These are phyloP conservation scores for Clavelina lepadiformis DNA, from an alignment of 23 tunicate species.

Conservation along the genomic window DNA sequence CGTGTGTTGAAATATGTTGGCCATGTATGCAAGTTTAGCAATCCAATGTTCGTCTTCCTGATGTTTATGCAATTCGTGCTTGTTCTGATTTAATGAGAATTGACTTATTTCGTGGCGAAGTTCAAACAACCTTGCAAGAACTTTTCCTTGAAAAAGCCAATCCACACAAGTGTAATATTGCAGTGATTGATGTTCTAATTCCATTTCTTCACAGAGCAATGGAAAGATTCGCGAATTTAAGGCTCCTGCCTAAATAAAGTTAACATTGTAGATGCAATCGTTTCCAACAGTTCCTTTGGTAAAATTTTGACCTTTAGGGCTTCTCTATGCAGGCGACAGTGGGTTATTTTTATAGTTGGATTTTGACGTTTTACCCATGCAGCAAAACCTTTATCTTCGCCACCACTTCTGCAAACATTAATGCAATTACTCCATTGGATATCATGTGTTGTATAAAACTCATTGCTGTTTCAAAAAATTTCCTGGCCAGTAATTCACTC, in stretches of 20 bases:
- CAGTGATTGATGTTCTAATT: conserved; percentile 17
- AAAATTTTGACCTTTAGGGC: conserved; percentile 34
- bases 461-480: conserved; percentile 22
- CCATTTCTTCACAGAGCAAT: conserved; percentile 34
- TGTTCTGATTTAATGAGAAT: conserved; percentile 14
- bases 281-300: conserved; percentile 23
- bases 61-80: conserved; percentile 4
- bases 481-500: conserved; percentile 30
- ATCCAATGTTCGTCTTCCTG: conserved; percentile 38
- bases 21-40: conserved; percentile 50
- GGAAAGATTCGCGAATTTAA: conserved; percentile 29
- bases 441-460: conserved; percentile 14
- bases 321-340: conserved; percentile 34
- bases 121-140: conserved; percentile 23
- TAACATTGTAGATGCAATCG: conserved; percentile 19
- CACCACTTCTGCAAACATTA: no score
- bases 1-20: conserved; percentile 27
- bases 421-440: conserved; percentile 31
- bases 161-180: conserved; percentile 17
- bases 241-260: conserved; percentile 34
- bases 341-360: conserved; percentile 3
- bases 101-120: conserved; percentile 11
- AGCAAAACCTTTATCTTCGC: conserved; percentile 23
- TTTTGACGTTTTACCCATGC: conserved; percentile 9
- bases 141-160: conserved; percentile 25